Evolutionary conservation across 2,113 vertebrate genomes (phyloP), one percentile per base, ranked within the genome.

Genomic region (Machaerirhynchus nigripectus): DNA sequence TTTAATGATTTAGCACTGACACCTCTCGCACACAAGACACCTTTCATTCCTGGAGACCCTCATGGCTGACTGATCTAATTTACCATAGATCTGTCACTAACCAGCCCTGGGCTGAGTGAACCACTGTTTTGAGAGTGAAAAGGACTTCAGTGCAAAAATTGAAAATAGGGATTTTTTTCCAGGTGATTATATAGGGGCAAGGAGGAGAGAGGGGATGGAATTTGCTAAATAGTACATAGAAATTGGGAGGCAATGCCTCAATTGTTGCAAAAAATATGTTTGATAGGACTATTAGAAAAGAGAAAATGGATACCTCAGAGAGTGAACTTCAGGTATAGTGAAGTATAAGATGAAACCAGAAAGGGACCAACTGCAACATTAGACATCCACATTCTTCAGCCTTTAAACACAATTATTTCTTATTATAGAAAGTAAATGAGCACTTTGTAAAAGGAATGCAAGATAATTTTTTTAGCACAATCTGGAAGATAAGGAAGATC

Each of bases 151-250:
- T 42, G 31, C 13, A 76, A 68, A 78, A 91, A 55, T 4, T 40
- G 15, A 84, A 69, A 60, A 20, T 4, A 28, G 2, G 0, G 0
- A 0, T 3, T 21, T 30, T n/a, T 21, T 46, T 2, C 40, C 26
- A 27, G 18, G 7, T 89, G 23, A 42, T 90, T 65, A 42, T 52
- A 10, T 9, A 14, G 2, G 2, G 4, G 1, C 3, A 4, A 3
- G 1, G 6, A 5, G 18, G 2, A 10, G 30, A 61, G 10, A 0
- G 4, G 12, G n/a, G 7, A 15, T 3, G 15, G 30, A 28, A 42
- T 14, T 42, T 61, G 9, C 7, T 77, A 40, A 87, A 65, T 10
- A 39, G 4, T 39, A 33, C 2, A 5, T 17, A 61, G 20, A 37
- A 84, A 64, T 67, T 27, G 15, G 40, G 21, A 75, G 12, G 1